Evolutionary conservation across 2,113 vertebrate genomes (phyloP).

Genomic region (Prunella himalayana): DNA sequence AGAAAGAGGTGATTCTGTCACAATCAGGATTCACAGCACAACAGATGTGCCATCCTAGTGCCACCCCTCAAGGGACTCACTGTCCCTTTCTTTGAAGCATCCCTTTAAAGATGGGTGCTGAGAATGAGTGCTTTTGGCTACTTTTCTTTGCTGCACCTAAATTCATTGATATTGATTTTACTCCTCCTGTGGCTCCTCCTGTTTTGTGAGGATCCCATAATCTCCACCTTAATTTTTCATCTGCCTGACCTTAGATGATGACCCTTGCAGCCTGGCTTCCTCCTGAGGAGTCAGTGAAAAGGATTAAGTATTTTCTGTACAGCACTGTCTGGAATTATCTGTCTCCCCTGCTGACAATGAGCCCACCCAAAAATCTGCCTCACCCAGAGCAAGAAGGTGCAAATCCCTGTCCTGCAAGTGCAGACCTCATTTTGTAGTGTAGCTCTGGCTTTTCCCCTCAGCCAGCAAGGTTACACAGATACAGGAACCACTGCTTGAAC

Average conservation of each 20-base stretch:
- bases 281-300: not conserved
- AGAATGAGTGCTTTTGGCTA: not conserved
- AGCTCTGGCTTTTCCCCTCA: not conserved
- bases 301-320: not conserved
- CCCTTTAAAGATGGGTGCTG: not conserved
- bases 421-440: not conserved
- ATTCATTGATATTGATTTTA: not conserved
- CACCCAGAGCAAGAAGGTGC: not conserved
- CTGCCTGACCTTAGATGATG: not conserved
- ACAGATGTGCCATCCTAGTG: not conserved
- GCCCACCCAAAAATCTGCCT: not conserved
- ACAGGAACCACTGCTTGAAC: not conserved
- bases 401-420: not conserved
- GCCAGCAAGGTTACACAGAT: not conserved
- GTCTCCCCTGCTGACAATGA: not conserved
- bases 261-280: not conserved
- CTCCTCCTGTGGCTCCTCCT: not conserved
- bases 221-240: not conserved
- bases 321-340: not conserved
- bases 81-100: not conserved
- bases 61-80: not conserved
- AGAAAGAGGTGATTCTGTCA: not conserved
- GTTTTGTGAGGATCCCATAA: not conserved
- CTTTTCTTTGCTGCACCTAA: not conserved
- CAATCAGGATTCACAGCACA: not conserved